Base-by-base conservation (phyloP, 2,797 vertebrate species). In the Molothrus aeneus region DNA sequence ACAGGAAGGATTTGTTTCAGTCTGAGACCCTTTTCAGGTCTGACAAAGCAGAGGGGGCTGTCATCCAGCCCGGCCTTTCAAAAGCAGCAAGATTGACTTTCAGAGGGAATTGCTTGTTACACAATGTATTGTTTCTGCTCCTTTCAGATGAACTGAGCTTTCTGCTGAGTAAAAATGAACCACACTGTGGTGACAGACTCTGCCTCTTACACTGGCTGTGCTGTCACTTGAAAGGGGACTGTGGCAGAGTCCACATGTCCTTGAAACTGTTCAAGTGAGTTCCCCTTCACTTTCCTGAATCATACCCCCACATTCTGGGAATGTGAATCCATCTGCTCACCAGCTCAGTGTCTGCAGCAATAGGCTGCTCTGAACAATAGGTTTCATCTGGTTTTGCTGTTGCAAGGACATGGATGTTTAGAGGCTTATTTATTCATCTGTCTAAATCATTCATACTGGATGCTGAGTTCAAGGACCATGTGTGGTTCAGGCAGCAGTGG, bases 201-300 rank as follows among this genome's bases (percentile, higher is more conserved):
- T 98, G 98, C 97, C 97, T 96, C 94, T 88, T 97, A 73, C 97
- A 95, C 93, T 98, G 97, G 96, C 97, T 98, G 96, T 98, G 56
- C 98, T 99, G 97, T 97, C 97, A 96, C 96, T 98, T 94, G 96
- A 98, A 98, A 97, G 98, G 97, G 91, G 97, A 96, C 97, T 97
- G 98, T 97, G 98, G 98, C 94, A 97, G 93, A 98, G 98, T 98
- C 98, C 98, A 98, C 98, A 98, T 98, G 98, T 98, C 99, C 97
- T 98, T 99, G 98, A 98, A 99, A 98, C 97, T 98, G 95, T 99
- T 98, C 98, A 97, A 98, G 98, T 98, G 98, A 98, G 98, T 95
- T 81, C 80, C 77, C 80, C 25, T 88, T 88, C 75, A 9, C 28
- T 48, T 78, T 56, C 50, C 45, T 45, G 32, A 80, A 21, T n/a